Evolutionary conservation across 92 coral and sea anemone genomes (phyloP).

Genomic region (Plumapathes pennacea): DNA sequence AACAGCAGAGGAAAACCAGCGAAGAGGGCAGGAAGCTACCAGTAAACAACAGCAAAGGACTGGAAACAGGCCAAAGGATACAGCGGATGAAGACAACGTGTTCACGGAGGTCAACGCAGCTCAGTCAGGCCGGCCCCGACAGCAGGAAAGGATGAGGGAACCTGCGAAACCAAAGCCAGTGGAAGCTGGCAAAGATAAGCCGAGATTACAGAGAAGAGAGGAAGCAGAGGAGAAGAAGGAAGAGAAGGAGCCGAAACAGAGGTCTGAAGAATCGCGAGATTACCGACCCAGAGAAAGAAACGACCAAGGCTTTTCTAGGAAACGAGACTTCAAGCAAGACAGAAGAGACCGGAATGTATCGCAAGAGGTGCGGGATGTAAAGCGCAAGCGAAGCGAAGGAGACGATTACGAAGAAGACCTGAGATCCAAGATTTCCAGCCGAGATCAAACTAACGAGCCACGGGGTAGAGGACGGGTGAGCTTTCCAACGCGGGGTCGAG

Average conservation of each 20-base stretch:
- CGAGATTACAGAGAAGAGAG: constrained; percentile 15
- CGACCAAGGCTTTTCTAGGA: constrained; percentile 15
- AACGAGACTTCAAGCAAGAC: constrained; percentile 12
- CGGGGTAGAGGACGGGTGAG: constrained; percentile 61
- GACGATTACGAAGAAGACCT: constrained; percentile 42
- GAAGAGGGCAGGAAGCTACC: too few species aligned
- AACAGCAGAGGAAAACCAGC: too few species aligned
- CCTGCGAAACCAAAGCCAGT: constrained; percentile 6
- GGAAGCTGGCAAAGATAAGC: constrained; percentile 28
- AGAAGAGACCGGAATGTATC: constrained; percentile 16
- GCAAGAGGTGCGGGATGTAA: constrained; percentile 10
- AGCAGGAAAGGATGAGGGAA: too few species aligned
- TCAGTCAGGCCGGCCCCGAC: too few species aligned
- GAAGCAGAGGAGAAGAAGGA: constrained; percentile 25
- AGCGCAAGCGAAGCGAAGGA: constrained; percentile 48
- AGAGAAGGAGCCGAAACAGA: constrained; percentile 1
- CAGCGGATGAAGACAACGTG: constrained; percentile 14
- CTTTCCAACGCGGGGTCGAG: constrained; percentile 63
- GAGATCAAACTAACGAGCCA: constrained; percentile 50
- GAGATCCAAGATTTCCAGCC: constrained; percentile 3
- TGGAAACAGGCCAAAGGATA: constrained; percentile 13
- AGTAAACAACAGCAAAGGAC: constrained; percentile 4
- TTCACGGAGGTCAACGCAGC: not conserved
- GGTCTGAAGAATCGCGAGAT: too few species aligned
- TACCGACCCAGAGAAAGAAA: constrained; percentile 16